Evolutionary conservation across 2,888 invertebrate species (phyloP).

Genomic region (Agriopis marginaria): DNA sequence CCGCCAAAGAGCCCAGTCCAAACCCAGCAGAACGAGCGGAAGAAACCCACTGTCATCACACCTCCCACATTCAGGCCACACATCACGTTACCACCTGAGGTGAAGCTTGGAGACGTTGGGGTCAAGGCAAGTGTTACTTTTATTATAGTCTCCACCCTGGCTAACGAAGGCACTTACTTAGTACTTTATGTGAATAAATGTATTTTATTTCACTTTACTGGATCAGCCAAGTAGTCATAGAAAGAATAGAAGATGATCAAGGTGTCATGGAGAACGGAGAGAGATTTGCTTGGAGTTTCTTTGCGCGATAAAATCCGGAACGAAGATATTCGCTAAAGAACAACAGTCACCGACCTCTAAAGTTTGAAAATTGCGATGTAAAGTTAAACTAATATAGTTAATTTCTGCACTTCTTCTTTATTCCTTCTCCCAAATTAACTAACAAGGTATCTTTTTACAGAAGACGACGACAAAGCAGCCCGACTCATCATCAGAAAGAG

Average conservation of each 20-base stretch:
- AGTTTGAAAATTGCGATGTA: no score
- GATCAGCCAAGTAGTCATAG: no score
- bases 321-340: no score
- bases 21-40: slow-evolving; percentile 75
- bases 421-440: not conserved
- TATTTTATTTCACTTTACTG: no score
- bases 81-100: slow-evolving; percentile 86
- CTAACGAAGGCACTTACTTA: no score
- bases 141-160: not conserved
- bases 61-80: slow-evolving; percentile 86
- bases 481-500: slow-evolving; percentile 76
- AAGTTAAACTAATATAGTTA: no score
- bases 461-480: slow-evolving; percentile 79
- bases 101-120: slow-evolving; percentile 79
- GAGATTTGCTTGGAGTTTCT: no score
- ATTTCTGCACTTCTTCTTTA: not conserved
- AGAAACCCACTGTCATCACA: slow-evolving; percentile 83
- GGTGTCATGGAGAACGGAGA: no score
- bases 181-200: no score
- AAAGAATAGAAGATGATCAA: no score
- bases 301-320: no score
- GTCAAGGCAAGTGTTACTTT: slow-evolving; percentile 67
- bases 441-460: slow-evolving; percentile 52
- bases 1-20: slow-evolving; percentile 78
- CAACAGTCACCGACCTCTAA: no score